phyloP scores from a whole-genome alignment of 2,888 invertebrate species.

The Phyto melanocephala region DNA sequence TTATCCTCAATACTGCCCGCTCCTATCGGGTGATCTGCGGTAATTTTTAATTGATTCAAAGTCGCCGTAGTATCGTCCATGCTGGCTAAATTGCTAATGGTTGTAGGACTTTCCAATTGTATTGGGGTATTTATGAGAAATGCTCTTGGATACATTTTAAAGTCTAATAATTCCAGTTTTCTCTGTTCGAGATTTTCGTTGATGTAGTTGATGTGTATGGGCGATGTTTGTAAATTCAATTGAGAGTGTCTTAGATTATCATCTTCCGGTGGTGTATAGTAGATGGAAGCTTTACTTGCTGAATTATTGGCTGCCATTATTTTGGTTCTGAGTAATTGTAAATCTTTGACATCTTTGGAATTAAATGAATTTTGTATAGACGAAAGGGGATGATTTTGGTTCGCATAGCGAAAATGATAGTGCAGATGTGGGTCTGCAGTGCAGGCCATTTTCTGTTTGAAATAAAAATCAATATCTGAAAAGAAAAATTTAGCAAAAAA shows the following conservation, averaged over 20 bases:
- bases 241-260: constrained; percentile 67
- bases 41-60: constrained; percentile 68
- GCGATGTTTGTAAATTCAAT: constrained; percentile 78
- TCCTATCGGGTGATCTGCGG: constrained; percentile 63
- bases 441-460: constrained; percentile 75
- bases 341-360: constrained; percentile 71
- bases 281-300: constrained; percentile 86
- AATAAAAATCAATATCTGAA: constrained; percentile 78
- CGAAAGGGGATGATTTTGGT: constrained; percentile 46
- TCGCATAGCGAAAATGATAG: constrained; percentile 35
- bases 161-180: constrained; percentile 70
- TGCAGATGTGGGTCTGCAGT: constrained; percentile 52
- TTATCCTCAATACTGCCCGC: constrained; percentile 74
- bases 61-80: constrained; percentile 50
- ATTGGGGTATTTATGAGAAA: constrained; percentile 59
- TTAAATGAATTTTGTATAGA: constrained; percentile 55
- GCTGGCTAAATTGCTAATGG: constrained; percentile 41
- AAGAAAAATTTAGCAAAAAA: not conserved
- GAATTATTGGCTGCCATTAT: constrained; percentile 73
- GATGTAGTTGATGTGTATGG: constrained; percentile 81
- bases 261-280: constrained; percentile 85
- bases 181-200: constrained; percentile 75
- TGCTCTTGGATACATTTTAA: constrained; percentile 71
- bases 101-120: constrained; percentile 54
- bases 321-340: constrained; percentile 73